Evolutionary conservation across 2,888 invertebrate genomes (phyloP).

Genomic region (Diploptera punctata): DNA sequence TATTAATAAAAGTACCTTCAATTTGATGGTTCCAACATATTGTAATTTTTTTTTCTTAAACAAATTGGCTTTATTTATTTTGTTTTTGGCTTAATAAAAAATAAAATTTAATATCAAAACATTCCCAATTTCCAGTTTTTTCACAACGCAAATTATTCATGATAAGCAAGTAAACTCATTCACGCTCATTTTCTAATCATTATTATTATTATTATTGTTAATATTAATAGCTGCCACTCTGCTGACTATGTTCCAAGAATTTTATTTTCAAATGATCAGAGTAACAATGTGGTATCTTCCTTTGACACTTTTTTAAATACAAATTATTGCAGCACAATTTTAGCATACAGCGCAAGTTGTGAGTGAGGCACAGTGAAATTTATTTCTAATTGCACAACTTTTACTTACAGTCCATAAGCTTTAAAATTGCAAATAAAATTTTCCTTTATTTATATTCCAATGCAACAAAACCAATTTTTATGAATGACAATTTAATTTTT

Average conservation of each 20-base stretch:
- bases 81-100: no score
- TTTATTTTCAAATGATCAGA: neutral
- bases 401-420: no score
- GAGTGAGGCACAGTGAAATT: neutral
- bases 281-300: neutral
- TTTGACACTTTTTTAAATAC: neutral
- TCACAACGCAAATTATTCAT: neutral
- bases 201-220: constrained; percentile 9
- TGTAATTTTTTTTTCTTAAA: no score
- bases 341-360: neutral
- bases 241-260: neutral
- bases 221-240: constrained; percentile 22
- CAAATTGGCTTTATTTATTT: no score
- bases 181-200: constrained; percentile 4
- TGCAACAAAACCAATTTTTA: no score
- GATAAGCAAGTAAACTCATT: constrained; percentile 17
- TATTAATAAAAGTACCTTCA: neutral
- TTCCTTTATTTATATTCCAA: no score
- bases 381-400: no score
- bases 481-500: no score
- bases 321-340: neutral
- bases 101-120: constrained; percentile 20
- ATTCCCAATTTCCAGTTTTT: neutral
- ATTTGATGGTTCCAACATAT: no score
- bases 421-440: no score